These are phyloP conservation scores for Mylabris sibirica DNA, from an alignment of 2,888 invertebrate species.

Conservation along the genomic window DNA sequence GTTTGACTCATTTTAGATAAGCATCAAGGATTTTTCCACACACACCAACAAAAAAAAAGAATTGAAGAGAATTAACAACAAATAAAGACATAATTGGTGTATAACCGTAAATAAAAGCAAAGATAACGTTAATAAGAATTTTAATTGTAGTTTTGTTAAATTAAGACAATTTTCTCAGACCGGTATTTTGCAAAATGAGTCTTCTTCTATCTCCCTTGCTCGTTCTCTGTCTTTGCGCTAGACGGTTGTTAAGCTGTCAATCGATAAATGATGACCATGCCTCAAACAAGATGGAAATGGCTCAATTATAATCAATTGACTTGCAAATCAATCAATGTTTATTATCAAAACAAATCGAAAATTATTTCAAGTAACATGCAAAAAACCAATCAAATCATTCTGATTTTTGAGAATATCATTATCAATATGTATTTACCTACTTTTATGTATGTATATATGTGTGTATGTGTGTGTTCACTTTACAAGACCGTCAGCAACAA, in stretches of 20 bases:
- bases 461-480: not conserved
- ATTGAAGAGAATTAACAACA: not conserved
- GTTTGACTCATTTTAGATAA: not conserved
- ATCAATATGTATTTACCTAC: not conserved
- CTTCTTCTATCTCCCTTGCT: not conserved
- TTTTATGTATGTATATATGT: no score
- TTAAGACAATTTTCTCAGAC: constrained; percentile 11
- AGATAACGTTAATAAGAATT: constrained; percentile 11
- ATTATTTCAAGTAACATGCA: not conserved
- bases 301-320: constrained; percentile 13
- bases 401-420: not conserved
- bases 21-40: not conserved
- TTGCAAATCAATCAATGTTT: constrained; percentile 10
- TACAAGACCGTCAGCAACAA: constrained; percentile 25
- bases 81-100: constrained; percentile 7
- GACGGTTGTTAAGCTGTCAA: constrained; percentile 33
- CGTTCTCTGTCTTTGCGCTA: not conserved
- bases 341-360: not conserved
- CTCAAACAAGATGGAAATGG: constrained; percentile 10
- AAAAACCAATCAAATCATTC: not conserved
- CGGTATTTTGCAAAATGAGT: constrained; percentile 8
- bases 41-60: not conserved
- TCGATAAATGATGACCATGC: constrained; percentile 32
- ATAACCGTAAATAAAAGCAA: not conserved
- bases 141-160: constrained; percentile 5